Conservation (phyloP, 2,113 vertebrate genomes). For the Isichthys henryi region DNA sequence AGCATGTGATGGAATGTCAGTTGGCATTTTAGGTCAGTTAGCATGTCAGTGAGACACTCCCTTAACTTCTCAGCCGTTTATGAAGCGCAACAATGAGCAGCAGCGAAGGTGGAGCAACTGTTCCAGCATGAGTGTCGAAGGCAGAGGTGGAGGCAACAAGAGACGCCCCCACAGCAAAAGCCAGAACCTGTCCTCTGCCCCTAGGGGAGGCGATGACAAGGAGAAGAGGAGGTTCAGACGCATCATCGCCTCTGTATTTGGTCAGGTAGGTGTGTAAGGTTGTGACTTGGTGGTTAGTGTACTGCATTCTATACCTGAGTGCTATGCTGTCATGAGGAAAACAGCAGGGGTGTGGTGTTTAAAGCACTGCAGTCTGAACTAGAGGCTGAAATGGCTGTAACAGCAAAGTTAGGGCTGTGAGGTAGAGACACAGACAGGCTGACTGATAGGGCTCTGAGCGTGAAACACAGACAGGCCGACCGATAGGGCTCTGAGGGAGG, state of each 20-base stretch:
- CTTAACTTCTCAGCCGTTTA: constrained; percentile 50
- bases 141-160: constrained; percentile 43
- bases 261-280: constrained; percentile 52
- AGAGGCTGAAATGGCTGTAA: neutral
- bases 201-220: constrained; percentile 37
- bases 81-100: constrained; percentile 64
- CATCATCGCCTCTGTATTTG: constrained; percentile 64
- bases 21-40: neutral
- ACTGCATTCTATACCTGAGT: neutral
- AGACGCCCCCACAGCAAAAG: constrained; percentile 53
- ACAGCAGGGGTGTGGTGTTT: constrained; percentile 7
- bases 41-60: neutral
- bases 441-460: neutral
- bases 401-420: too few relatives aligned
- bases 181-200: constrained; percentile 51
- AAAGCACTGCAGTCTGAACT: neutral
- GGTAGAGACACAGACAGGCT: too few relatives aligned
- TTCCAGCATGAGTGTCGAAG: neutral
- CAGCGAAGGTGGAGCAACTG: constrained; percentile 62
- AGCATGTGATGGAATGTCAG: neutral
- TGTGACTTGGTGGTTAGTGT: neutral
- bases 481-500: neutral
- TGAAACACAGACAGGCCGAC: neutral
- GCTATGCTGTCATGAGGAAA: neutral
- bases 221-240: constrained; percentile 51